A percentile compares a stretch with the other conserved stretches of the same genome.
These are phyloP conservation scores for Dendronephthya gigantea DNA, from an alignment of 64 coral and sea anemone genomes.

Conservation along the genomic window DNA sequence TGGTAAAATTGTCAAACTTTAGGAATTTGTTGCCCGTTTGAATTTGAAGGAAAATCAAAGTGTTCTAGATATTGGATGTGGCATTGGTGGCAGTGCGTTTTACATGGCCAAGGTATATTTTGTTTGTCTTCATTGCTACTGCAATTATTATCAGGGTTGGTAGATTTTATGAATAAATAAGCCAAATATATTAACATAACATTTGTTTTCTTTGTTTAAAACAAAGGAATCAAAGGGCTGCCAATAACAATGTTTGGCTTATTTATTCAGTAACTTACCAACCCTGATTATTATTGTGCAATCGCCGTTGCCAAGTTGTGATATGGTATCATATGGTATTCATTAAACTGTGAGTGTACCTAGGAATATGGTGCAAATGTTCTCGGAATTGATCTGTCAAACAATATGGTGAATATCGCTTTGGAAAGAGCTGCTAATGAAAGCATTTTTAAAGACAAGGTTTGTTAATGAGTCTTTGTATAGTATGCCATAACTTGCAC, in stretches of 20 bases:
- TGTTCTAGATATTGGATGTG: slow-evolving; percentile 94
- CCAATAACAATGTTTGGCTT: too few relatives aligned
- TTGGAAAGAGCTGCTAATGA: slow-evolving; percentile 53
- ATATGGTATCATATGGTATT: neutral
- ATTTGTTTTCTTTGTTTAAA: too few relatives aligned
- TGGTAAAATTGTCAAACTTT: neutral
- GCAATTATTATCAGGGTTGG: too few relatives aligned
- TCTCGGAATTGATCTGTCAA: slow-evolving; percentile 76
- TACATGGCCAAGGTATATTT: slow-evolving; percentile 80
- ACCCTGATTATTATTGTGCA: too few relatives aligned
- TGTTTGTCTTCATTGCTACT: too few relatives aligned
- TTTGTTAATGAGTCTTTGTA: too few relatives aligned
- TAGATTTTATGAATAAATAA: too few relatives aligned
- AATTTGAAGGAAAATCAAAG: slow-evolving; percentile 56
- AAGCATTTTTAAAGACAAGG: neutral
- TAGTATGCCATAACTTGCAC: too few relatives aligned
- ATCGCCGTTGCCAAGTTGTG: too few relatives aligned
- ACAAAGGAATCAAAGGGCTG: too few relatives aligned
- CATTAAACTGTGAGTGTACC: neutral
- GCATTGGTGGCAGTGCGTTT: slow-evolving; percentile 89
- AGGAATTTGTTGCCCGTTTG: slow-evolving; percentile 89
- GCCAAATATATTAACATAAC: too few relatives aligned
- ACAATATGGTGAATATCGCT: slow-evolving; percentile 80
- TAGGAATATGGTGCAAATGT: slow-evolving; percentile 83
- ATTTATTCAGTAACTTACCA: too few relatives aligned